phyloP scores from a whole-genome alignment of 2,888 invertebrate genomes.

The Celastrina argiolus region DNA sequence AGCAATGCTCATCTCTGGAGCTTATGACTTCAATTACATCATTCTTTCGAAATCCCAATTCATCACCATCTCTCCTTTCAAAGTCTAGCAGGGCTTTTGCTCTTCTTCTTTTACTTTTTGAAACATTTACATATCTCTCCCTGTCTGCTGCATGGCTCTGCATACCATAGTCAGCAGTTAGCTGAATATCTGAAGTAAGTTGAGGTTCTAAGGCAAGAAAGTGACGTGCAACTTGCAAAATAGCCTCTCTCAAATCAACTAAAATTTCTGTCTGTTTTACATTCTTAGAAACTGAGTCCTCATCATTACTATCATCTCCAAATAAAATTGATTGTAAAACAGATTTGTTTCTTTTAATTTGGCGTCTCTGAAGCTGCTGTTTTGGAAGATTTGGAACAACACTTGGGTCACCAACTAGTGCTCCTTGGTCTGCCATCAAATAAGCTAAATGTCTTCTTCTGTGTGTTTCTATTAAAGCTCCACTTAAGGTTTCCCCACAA shows the following conservation, averaged over 20 bases:
- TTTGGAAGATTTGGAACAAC: slow-evolving; percentile 94
- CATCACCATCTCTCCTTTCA: slow-evolving; percentile 98
- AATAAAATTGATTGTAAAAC: slow-evolving; percentile 92
- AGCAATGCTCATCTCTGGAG: slow-evolving; percentile 98
- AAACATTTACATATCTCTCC: slow-evolving; percentile 96
- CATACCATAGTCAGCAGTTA: slow-evolving; percentile 96
- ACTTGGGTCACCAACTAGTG: slow-evolving; percentile 93
- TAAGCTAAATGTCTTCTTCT: slow-evolving; percentile 95
- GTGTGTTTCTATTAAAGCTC: slow-evolving; percentile 92
- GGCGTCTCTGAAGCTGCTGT: slow-evolving; percentile 90
- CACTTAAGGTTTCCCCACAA: slow-evolving; percentile 89
- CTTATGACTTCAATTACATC: slow-evolving; percentile 98
- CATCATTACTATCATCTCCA: slow-evolving; percentile 86
- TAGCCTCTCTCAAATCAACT: slow-evolving; percentile 97
- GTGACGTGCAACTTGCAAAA: slow-evolving; percentile 93
- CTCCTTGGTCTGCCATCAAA: slow-evolving; percentile 97
- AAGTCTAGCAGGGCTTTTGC: slow-evolving; percentile 98
- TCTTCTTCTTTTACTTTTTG: slow-evolving; percentile 89
- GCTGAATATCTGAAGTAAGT: slow-evolving; percentile 84
- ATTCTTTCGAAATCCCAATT: slow-evolving; percentile 98
- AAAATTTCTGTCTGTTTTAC: slow-evolving; percentile 98
- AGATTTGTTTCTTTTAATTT: slow-evolving; percentile 93
- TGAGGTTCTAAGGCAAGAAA: slow-evolving; percentile 96
- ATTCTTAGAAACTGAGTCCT: slow-evolving; percentile 95
- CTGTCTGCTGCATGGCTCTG: slow-evolving; percentile 96